These are phyloP conservation scores for Lasioglossum zephyrum DNA, from an alignment of 2,888 invertebrate genomes.

Conservation along the genomic window DNA sequence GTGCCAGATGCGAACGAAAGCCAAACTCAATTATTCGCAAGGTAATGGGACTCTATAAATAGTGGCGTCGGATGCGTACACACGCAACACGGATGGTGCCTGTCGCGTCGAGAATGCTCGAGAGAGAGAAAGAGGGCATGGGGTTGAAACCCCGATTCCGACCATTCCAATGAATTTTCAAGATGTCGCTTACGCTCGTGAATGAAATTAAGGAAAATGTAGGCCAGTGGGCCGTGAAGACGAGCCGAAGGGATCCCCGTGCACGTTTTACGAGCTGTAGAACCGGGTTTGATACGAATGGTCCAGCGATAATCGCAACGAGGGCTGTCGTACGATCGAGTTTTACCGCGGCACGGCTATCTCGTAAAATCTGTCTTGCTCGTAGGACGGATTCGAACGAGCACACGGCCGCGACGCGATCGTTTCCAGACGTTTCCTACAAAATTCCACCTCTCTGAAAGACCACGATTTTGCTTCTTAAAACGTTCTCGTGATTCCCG, in stretches of 20 bases:
- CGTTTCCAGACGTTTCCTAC: neutral
- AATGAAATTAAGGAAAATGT: constrained; percentile 29
- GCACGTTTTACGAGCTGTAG: constrained; percentile 4
- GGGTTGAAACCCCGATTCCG: constrained; percentile 27
- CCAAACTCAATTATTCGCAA: constrained; percentile 58
- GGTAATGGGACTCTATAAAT: constrained; percentile 63
- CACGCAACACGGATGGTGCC: constrained; percentile 18
- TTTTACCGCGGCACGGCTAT: neutral
- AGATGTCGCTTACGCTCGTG: neutral
- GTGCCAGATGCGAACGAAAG: constrained; percentile 50
- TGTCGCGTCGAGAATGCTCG: constrained; percentile 38
- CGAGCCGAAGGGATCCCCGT: neutral
- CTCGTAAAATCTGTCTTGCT: neutral
- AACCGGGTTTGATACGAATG: neutral
- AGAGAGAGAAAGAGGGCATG: neutral
- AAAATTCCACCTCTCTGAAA: neutral
- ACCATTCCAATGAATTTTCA: constrained; percentile 31
- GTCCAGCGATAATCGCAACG: constrained; percentile 4
- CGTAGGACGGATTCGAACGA: constrained; percentile 4
- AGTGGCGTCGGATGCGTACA: constrained; percentile 29
- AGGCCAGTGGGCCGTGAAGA: constrained; percentile 23
- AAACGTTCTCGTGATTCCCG: neutral
- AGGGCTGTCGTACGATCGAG: neutral
- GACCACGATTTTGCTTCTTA: neutral
- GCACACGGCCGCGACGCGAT: neutral